phyloP scores from a whole-genome alignment of 2,888 invertebrate genomes.

The Dinocampus coccinellae region DNA sequence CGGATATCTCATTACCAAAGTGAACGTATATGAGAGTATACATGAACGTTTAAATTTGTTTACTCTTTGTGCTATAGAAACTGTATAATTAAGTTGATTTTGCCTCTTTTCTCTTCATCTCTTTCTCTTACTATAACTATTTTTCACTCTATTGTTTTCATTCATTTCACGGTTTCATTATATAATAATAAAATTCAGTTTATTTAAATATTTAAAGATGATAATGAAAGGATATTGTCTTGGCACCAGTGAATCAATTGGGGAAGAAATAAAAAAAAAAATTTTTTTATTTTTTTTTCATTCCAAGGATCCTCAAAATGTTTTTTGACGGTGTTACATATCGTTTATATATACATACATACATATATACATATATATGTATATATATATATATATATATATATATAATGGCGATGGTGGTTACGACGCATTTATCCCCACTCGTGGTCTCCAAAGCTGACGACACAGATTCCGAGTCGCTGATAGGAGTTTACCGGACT shows the following conservation, averaged over 20 bases:
- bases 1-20: conserved; percentile 10
- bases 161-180: conserved; percentile 2
- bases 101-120: background rate
- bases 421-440: background rate
- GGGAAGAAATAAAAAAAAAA: background rate
- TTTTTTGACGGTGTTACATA: too few relatives aligned
- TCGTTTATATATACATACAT: too few relatives aligned
- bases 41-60: background rate
- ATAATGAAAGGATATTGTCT: background rate
- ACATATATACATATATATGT: too few relatives aligned
- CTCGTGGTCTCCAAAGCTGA: conserved; percentile 53
- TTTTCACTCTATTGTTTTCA: too few relatives aligned
- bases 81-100: conserved; percentile 22
- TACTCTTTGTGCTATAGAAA: conserved; percentile 23
- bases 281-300: too few relatives aligned
- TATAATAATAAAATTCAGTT: background rate
- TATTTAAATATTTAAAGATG: background rate
- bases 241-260: conserved; percentile 9
- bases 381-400: too few relatives aligned
- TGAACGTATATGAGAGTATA: too few relatives aligned
- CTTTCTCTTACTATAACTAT: too few relatives aligned
- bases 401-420: background rate
- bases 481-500: conserved; percentile 62
- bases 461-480: conserved; percentile 63
- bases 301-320: too few relatives aligned